phyloP scores from a whole-genome alignment of 1,140 invertebrate species.

The Bombus pyrosoma region DNA sequence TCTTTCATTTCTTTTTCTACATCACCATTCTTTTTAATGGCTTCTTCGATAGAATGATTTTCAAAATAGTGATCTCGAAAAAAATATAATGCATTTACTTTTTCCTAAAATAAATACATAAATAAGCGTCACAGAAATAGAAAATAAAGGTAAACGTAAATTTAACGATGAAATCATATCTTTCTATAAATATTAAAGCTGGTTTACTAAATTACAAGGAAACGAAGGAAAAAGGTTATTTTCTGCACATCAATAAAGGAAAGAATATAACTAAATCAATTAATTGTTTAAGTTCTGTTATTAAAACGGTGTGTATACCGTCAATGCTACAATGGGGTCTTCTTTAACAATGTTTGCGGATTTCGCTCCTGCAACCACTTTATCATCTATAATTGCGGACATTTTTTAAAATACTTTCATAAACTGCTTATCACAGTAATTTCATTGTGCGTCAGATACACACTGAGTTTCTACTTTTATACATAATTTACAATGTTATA shows the following conservation, averaged over 20 bases:
- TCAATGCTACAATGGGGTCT: slow-evolving; percentile 80
- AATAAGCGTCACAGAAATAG: slow-evolving; percentile 6
- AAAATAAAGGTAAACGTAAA: not conserved
- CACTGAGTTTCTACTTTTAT: not conserved
- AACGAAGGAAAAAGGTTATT: not conserved
- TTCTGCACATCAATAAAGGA: slow-evolving; percentile 1
- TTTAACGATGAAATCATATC: not conserved
- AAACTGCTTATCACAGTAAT: slow-evolving; percentile 38
- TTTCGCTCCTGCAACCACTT: slow-evolving; percentile 80
- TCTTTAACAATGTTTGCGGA: slow-evolving; percentile 77
- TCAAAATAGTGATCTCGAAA: slow-evolving; percentile 92
- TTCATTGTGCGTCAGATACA: slow-evolving; percentile 43
- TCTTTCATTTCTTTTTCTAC: slow-evolving; percentile 87
- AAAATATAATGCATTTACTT: slow-evolving; percentile 86
- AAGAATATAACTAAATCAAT: slow-evolving; percentile 1
- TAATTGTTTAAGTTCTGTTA: not conserved
- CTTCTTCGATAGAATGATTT: slow-evolving; percentile 87
- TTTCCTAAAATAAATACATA: slow-evolving; percentile 83
- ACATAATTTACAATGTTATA: slow-evolving; percentile 30
- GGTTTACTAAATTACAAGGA: slow-evolving; percentile 2
- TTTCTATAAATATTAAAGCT: not conserved
- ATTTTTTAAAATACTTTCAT: slow-evolving; percentile 61
- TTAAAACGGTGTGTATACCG: slow-evolving; percentile 65
- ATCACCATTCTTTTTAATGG: slow-evolving; percentile 86
- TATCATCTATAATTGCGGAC: slow-evolving; percentile 81